phyloP scores from a whole-genome alignment of 2,888 invertebrate species.

The Andricus quercusramuli region DNA sequence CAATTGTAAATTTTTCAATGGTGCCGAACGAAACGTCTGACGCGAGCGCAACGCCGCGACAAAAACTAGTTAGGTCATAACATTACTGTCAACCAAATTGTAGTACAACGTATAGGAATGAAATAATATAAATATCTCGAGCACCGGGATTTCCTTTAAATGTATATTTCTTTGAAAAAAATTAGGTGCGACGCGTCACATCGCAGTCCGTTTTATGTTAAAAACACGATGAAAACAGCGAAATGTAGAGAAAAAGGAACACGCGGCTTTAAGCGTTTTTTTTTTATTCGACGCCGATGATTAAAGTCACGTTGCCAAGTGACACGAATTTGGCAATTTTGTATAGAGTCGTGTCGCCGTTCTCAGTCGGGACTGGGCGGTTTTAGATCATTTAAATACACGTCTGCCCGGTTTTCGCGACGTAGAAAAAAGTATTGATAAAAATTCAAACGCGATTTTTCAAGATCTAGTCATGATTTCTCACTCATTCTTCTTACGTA shows the following conservation, averaged over 20 bases:
- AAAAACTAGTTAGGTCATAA: slow-evolving; percentile 64
- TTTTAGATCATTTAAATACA: slow-evolving; percentile 8
- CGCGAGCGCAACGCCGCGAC: slow-evolving; percentile 64
- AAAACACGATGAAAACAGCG: background rate
- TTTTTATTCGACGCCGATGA: background rate
- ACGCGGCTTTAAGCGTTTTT: background rate
- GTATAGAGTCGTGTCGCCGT: slow-evolving; percentile 33
- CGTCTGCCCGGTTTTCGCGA: background rate
- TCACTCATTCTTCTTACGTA: slow-evolving; percentile 28
- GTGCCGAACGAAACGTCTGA: slow-evolving; percentile 41
- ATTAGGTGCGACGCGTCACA: background rate
- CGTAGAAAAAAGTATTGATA: slow-evolving; percentile 26
- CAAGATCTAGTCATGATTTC: slow-evolving; percentile 39
- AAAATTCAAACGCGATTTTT: slow-evolving; percentile 32
- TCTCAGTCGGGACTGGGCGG: background rate
- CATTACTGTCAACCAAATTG: slow-evolving; percentile 72
- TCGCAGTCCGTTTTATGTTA: slow-evolving; percentile 29
- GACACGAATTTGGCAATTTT: slow-evolving; percentile 7
- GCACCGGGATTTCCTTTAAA: slow-evolving; percentile 35
- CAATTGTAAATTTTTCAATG: slow-evolving; percentile 29
- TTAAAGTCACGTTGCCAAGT: background rate
- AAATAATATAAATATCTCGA: slow-evolving; percentile 47
- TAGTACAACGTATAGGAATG: slow-evolving; percentile 70
- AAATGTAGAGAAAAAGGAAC: background rate
- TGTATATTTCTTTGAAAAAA: slow-evolving; percentile 22